Conservation (phyloP, 2,113 vertebrate species). For the Elephantulus edwardii region DNA sequence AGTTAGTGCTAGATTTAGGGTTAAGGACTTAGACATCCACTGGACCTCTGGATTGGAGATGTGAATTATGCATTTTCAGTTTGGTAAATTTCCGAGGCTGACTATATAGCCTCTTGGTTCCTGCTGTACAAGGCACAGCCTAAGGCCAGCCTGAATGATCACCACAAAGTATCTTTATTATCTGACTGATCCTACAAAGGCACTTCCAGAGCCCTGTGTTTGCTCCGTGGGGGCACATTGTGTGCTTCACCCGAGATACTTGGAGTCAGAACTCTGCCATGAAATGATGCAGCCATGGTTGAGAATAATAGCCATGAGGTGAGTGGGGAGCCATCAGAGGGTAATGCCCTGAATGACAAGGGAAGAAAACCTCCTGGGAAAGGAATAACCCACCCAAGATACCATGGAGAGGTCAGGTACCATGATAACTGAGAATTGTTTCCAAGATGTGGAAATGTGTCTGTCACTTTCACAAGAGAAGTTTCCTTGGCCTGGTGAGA, state of each 20-base stretch:
- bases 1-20: too few relatives aligned
- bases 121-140: not conserved
- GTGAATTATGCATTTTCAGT: accelerated
- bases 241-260: not conserved
- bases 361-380: not conserved
- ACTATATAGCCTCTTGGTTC: not conserved
- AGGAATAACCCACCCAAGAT: too few relatives aligned
- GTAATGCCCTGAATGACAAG: not conserved
- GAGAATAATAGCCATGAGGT: too few relatives aligned
- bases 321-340: not conserved
- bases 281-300: not conserved
- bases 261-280: not conserved
- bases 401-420: not conserved
- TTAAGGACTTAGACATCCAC: accelerated
- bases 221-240: not conserved
- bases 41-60: not conserved
- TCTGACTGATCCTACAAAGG: not conserved
- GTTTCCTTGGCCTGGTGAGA: too few relatives aligned
- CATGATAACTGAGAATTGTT: not conserved
- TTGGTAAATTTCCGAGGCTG: not conserved
- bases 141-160: not conserved
- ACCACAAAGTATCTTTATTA: too few relatives aligned
- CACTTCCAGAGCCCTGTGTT: not conserved
- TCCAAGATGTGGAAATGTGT: too few relatives aligned
- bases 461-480: accelerated